phyloP scores from a whole-genome alignment of 2,888 invertebrate species.

The Platycheirus albimanus region DNA sequence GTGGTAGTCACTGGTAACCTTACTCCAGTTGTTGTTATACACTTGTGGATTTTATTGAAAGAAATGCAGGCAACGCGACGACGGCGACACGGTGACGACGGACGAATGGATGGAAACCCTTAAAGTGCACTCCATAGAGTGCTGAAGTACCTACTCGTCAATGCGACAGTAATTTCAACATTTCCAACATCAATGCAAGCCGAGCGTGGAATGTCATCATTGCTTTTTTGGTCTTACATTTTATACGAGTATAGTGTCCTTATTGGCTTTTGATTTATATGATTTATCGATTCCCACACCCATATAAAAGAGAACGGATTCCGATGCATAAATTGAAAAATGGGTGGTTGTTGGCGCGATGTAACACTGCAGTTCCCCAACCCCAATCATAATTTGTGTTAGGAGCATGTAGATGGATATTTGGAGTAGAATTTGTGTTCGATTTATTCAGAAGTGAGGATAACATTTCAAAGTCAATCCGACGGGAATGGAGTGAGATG shows the following conservation, averaged over 20 bases:
- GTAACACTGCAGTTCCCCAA: constrained; percentile 1
- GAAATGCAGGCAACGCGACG: constrained; percentile 20
- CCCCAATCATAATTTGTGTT: constrained; percentile 13
- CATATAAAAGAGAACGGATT: constrained; percentile 7
- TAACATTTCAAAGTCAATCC: constrained; percentile 53
- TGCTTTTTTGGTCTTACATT: no score
- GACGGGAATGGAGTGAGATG: constrained; percentile 19
- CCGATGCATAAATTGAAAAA: constrained; percentile 6
- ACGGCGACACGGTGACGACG: not conserved
- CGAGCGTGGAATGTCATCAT: constrained; percentile 49
- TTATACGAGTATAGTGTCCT: no score
- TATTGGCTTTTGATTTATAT: constrained; percentile 62
- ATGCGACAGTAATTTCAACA: constrained; percentile 56
- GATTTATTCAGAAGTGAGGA: constrained; percentile 5
- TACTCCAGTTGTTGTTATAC: constrained; percentile 29
- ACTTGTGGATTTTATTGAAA: constrained; percentile 45
- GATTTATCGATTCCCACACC: constrained; percentile 59
- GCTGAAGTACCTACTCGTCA: constrained; percentile 32
- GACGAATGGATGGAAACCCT: constrained; percentile 44
- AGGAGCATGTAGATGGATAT: not conserved
- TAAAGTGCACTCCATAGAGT: constrained; percentile 46
- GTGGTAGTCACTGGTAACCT: constrained; percentile 36
- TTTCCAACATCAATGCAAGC: constrained; percentile 28
- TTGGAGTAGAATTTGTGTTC: not conserved
- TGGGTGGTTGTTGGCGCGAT: constrained; percentile 22